Base-by-base conservation (phyloP, 2,113 vertebrate species). In the Xiphophorus hellerii region DNA sequence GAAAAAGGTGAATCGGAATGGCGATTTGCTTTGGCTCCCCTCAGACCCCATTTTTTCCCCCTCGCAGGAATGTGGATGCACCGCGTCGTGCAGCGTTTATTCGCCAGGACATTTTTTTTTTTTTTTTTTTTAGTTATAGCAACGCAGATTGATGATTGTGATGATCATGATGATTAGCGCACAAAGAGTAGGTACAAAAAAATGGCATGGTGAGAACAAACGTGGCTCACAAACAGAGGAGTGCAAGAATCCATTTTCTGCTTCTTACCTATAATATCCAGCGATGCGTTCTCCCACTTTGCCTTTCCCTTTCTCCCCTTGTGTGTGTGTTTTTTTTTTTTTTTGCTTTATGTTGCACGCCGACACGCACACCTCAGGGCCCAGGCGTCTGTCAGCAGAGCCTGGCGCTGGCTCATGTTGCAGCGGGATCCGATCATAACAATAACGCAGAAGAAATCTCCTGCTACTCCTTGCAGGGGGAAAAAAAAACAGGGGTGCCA, bases 181-280 rank as follows among this genome's bases (percentile, higher is more conserved):
- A 94, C 92, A 94, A 94, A 93, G 90, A 66, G 27, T n/a, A 58
- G 22, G 22, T n/a, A 80, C 85, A 83, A 42, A 42, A 42, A 86
- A 84, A 81, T 54, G 78, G 77, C 82, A 77, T 88, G 90, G 80
- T 76, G 86, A 74, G 84, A 64, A 88, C 85, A 81, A 88, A 89
- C 91, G 88, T 92, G 92, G 90, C 87, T 87, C 81, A 78, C 85
- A 86, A 89, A 88, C 73, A 79, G 79, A 77, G 71, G 35, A 87
- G 81, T 64, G 87, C 72, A 88, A 88, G 93, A 93, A 94, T 93
- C 94, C 92, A 94, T 93, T 93, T 93, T 92, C 74, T 85, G 84
- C 84, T 90, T 78, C 94, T 94, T 95, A 94, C 94, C 94, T 95
- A 92, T 88, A 84, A 87, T 87, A 93, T 93, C 91, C 93, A 93